phyloP scores from a whole-genome alignment of 2,888 invertebrate species.

The Uropetala carovei region DNA sequence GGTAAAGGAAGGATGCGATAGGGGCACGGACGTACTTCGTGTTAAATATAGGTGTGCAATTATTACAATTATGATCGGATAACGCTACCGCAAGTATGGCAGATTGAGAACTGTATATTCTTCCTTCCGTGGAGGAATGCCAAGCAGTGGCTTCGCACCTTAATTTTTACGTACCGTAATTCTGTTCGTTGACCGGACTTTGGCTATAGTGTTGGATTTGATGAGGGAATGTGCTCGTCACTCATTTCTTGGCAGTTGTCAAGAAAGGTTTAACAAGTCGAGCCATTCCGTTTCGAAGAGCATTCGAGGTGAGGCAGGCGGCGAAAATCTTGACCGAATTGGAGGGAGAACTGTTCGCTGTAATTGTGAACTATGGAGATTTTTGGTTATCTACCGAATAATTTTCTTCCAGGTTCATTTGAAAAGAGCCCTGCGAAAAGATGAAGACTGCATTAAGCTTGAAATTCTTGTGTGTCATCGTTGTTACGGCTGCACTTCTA shows the following conservation, averaged over 20 bases:
- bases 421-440: background rate
- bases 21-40: background rate
- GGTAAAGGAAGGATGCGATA: background rate
- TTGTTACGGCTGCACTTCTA: conserved; percentile 34
- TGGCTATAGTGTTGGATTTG: background rate
- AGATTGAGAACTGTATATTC: background rate
- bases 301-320: background rate
- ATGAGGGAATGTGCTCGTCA: conserved; percentile 12
- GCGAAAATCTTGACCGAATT: background rate
- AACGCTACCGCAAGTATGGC: background rate
- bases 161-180: conserved; percentile 53
- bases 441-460: conserved; percentile 26
- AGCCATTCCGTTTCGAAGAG: background rate
- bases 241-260: conserved; percentile 25
- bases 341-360: background rate
- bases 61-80: background rate
- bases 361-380: background rate
- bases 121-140: background rate
- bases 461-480: conserved; percentile 12
- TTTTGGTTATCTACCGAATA: background rate
- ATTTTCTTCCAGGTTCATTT: background rate
- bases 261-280: background rate
- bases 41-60: background rate
- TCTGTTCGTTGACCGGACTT: background rate
- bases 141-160: background rate